Percentiles rank a stretch among this genome's conserved stretches.
Evolutionary conservation across 2,113 vertebrate genomes (phyloP).

Genomic region (Marcusenius ussheri): DNA sequence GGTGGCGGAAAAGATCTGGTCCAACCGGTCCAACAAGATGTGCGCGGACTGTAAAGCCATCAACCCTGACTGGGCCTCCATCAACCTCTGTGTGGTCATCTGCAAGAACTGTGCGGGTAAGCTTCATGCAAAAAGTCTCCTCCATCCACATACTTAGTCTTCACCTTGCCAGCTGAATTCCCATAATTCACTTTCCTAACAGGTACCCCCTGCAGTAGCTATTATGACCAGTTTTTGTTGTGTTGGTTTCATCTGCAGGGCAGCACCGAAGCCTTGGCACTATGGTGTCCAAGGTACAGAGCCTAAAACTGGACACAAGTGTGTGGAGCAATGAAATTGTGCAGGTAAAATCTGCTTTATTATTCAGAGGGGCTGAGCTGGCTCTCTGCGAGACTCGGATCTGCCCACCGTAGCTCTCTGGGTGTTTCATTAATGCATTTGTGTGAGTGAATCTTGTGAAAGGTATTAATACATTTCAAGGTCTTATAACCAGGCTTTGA

Average conservation of each 20-base stretch:
- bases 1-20: slow-evolving; percentile 98
- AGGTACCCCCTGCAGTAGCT: neutral
- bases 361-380: neutral
- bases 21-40: slow-evolving; percentile 83
- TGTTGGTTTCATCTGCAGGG: slow-evolving; percentile 56
- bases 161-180: neutral
- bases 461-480: neutral
- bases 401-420: neutral
- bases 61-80: slow-evolving; percentile 92
- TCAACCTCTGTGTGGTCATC: slow-evolving; percentile 96
- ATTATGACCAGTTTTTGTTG: neutral
- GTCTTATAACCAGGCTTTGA: neutral
- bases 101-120: slow-evolving; percentile 94
- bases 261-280: slow-evolving; percentile 89
- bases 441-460: neutral
- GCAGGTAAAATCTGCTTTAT: slow-evolving; percentile 61
- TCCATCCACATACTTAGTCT: too few species aligned
- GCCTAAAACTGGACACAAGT: slow-evolving; percentile 91
- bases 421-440: neutral
- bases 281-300: slow-evolving; percentile 92
- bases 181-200: neutral
- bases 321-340: slow-evolving; percentile 96
- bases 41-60: slow-evolving; percentile 84
- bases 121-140: neutral
- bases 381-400: neutral